Conservation (phyloP, 2,888 invertebrate genomes). For the Heliconius erato region DNA sequence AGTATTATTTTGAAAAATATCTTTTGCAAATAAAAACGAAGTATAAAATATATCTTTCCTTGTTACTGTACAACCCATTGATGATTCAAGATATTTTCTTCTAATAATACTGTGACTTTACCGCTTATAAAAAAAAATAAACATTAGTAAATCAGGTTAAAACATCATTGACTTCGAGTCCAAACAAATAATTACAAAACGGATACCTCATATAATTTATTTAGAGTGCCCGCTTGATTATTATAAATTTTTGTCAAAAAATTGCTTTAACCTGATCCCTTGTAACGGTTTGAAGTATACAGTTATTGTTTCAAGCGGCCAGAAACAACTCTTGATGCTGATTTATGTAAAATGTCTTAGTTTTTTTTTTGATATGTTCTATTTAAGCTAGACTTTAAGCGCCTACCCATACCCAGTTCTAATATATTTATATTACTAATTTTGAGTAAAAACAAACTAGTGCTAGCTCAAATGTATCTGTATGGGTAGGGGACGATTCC, state of each 20-base stretch:
- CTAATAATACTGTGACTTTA: conserved; percentile 61
- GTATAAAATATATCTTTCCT: conserved; percentile 62
- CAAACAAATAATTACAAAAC: conserved; percentile 43
- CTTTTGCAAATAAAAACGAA: conserved; percentile 55
- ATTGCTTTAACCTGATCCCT: conserved; percentile 61
- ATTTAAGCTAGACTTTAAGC: conserved; percentile 77
- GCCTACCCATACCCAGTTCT: conserved; percentile 68
- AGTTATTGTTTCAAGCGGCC: conserved; percentile 76
- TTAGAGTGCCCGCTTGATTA: conserved; percentile 29
- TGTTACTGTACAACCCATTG: conserved; percentile 45
- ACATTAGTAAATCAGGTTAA: conserved; percentile 53
- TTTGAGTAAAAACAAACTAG: conserved; percentile 65
- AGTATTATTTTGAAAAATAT: conserved; percentile 30
- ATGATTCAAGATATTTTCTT: conserved; percentile 55
- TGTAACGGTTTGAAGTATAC: conserved; percentile 69
- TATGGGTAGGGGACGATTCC: conserved; percentile 68
- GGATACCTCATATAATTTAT: conserved; percentile 23
- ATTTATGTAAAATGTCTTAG: conserved; percentile 56
- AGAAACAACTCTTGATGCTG: conserved; percentile 74
- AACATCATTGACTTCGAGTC: conserved; percentile 46
- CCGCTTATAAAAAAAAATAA: conserved; percentile 61
- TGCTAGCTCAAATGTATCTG: conserved; percentile 75
- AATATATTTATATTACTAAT: conserved; percentile 34
- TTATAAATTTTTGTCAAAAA: conserved; percentile 36
- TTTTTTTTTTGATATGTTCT: conserved; percentile 54